Evolutionary conservation across 2,888 invertebrate species (phyloP).

Genomic region (Drosophila neutralis): DNA sequence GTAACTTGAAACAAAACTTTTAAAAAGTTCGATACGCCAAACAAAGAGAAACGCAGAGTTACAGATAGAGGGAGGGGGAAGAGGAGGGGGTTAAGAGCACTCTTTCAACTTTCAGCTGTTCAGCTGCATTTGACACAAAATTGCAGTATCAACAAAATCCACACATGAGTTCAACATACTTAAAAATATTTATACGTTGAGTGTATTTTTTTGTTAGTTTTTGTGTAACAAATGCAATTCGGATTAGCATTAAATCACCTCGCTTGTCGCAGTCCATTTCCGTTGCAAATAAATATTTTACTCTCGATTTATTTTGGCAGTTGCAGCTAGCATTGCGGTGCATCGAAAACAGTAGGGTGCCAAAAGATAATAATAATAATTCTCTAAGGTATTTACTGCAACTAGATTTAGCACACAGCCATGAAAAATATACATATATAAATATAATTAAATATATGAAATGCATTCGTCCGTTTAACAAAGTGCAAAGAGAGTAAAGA

Average conservation of each 20-base stretch:
- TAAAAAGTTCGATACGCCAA: conserved; percentile 38
- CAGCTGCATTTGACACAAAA: conserved; percentile 41
- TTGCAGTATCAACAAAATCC: conserved; percentile 33
- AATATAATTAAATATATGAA: neutral
- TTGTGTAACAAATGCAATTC: conserved; percentile 71
- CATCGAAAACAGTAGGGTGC: neutral
- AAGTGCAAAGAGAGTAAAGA: neutral
- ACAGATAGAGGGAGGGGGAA: neutral
- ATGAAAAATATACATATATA: neutral
- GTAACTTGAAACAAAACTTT: conserved; percentile 59
- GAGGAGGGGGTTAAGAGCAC: neutral
- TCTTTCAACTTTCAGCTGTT: conserved; percentile 49
- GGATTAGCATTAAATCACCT: conserved; percentile 77
- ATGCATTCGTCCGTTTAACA: neutral
- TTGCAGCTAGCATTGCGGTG: neutral
- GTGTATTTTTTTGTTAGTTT: conserved; percentile 29
- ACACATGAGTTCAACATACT: conserved; percentile 16
- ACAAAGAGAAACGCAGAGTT: conserved; percentile 5
- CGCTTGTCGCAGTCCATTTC: conserved; percentile 66
- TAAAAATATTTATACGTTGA: neutral
- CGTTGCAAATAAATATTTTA: conserved; percentile 68
- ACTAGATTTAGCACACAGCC: neutral
- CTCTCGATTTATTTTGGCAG: conserved; percentile 64
- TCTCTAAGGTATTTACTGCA: too few relatives aligned
- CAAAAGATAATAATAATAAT: too few relatives aligned